Base-by-base conservation (phyloP, 53 echinoderm and acorn worm species). In the Hippasteria phrygiana region DNA sequence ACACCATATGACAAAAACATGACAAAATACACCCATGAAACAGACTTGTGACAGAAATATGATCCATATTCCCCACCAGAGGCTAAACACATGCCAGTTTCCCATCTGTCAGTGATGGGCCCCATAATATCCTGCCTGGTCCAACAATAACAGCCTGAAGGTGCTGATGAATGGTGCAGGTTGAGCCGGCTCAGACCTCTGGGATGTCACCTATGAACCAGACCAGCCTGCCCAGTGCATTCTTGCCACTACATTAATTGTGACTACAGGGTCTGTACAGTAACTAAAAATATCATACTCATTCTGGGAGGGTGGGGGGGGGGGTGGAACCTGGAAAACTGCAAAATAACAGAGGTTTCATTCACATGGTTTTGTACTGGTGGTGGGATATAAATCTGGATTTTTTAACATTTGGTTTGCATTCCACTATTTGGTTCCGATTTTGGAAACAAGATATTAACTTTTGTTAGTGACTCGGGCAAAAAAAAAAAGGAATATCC, bases 131-230 rank as follows among this genome's bases (percentile, higher is more conserved):
- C n/a, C 78, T 34, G 26, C 37, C 34, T 59, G 67, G 45, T 42
- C 82, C 65, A 82, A 66, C 28, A 82, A 82, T 45, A 82, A 82
- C 64, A 65, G 47, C 28, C 10, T 26, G 33, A 42, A 64, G 82
- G 82, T 82, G 82, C 32, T 82, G 82, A 82, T 82, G 64, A 82
- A 82, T 82, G 66, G 43, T 20, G n/a, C 41, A 64, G 4, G 33
- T 29, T 33, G 47, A 35, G 3, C 32, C 43, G 20, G 42, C 24
- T 31, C 63, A 64, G 41, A 66, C 82, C 63, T 43, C 65, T 45
- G 66, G 82, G 82, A 66, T 24, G 42, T 82, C 82, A 82, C 82
- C 64, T 82, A 66, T 43, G 40, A 43, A 42, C 65, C 62, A 27
- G 37, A 41, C 27, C 51, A 59, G n/a, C 59, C 37, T 22, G 33